These are phyloP conservation scores for Apodemia duryi DNA, from an alignment of 2,888 invertebrate species.

Conservation along the genomic window DNA sequence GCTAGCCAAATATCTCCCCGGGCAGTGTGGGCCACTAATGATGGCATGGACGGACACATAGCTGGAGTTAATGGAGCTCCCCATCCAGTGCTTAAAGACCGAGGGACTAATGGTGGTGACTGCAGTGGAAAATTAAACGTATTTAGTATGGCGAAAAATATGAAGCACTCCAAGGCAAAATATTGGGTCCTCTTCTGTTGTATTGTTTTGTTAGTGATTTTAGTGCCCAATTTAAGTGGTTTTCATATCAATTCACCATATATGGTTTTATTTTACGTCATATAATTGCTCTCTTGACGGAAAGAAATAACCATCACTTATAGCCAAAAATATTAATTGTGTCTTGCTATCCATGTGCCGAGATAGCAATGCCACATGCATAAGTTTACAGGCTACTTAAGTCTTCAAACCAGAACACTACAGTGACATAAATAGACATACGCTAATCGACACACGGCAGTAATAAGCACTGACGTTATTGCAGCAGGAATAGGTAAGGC, in stretches of 20 bases:
- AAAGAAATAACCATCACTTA: too few relatives aligned
- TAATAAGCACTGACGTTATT: too few relatives aligned
- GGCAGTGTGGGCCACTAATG: constrained; percentile 93
- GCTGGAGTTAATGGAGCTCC: constrained; percentile 70
- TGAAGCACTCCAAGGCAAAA: neutral
- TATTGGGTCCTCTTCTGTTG: neutral
- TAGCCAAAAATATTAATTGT: too few relatives aligned
- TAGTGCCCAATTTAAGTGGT: neutral
- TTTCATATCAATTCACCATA: neutral
- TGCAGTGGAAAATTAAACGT: constrained; percentile 33
- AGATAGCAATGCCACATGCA: too few relatives aligned
- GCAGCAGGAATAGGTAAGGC: too few relatives aligned
- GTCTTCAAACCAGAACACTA: too few relatives aligned
- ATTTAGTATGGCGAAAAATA: neutral
- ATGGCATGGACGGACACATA: constrained; percentile 85
- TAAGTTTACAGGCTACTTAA: too few relatives aligned
- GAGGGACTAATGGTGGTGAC: constrained; percentile 64
- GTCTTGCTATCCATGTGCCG: too few relatives aligned
- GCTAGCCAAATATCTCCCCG: constrained; percentile 95
- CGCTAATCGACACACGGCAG: too few relatives aligned
- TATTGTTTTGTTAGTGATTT: neutral
- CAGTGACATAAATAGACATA: too few relatives aligned
- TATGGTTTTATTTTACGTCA: too few relatives aligned
- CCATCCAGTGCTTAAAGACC: constrained; percentile 61
- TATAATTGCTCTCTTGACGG: too few relatives aligned